A percentile compares a stretch with the other conserved stretches of the same genome.
These are phyloP conservation scores for Anarrhichthys ocellatus DNA, from an alignment of 2,113 vertebrate genomes.

Conservation along the genomic window DNA sequence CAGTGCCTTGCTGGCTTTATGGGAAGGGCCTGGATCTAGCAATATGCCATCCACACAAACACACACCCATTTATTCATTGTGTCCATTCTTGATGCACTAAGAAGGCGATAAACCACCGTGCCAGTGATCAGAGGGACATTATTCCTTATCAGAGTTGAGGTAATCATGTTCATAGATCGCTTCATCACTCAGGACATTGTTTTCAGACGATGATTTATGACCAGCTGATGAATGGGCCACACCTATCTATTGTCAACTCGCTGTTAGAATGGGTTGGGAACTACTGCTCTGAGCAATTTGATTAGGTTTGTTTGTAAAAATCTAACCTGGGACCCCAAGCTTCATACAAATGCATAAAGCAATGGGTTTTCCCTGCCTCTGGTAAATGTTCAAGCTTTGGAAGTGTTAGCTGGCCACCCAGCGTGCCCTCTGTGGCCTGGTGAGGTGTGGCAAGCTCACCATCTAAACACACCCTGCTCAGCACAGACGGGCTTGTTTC, in stretches of 20 bases:
- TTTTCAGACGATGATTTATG: not conserved
- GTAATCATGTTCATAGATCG: not conserved
- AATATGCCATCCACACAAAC: conserved; percentile 21
- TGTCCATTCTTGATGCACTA: not conserved
- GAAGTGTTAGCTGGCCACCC: conserved; percentile 5
- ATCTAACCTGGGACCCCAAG: not conserved
- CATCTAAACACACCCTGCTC: conserved; percentile 6
- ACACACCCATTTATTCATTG: not conserved
- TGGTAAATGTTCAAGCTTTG: conserved; percentile 6
- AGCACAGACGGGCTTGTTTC: conserved; percentile 21
- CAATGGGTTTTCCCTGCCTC: conserved; percentile 3
- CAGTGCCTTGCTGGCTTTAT: conserved; percentile 18
- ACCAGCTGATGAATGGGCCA: not conserved
- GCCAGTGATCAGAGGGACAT: not conserved
- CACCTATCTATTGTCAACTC: conserved; percentile 7
- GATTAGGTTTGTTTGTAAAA: not conserved
- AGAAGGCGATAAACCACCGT: not conserved
- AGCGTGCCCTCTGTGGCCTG: conserved; percentile 25
- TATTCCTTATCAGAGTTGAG: not conserved
- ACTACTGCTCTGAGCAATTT: not conserved
- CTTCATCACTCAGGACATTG: not conserved
- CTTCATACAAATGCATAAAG: not conserved
- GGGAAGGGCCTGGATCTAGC: conserved; percentile 41
- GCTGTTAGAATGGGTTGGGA: conserved; percentile 4
- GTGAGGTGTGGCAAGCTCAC: conserved; percentile 26